Evolutionary conservation across 2,888 invertebrate genomes (phyloP), one percentile per base, ranked within the genome.

Genomic region (Anarsia innoxiella): DNA sequence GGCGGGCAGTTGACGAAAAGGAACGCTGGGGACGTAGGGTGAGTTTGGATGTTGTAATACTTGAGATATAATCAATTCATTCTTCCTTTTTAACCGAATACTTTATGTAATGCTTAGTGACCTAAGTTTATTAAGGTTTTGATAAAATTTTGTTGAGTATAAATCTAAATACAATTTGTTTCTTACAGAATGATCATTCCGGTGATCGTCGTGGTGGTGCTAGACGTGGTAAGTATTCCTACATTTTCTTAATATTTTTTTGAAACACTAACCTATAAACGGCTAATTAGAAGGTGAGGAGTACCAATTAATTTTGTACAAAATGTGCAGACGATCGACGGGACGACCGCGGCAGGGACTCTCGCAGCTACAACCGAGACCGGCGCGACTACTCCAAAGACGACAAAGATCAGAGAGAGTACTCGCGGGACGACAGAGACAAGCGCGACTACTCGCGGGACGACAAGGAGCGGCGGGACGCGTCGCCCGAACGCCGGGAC

Each of bases 11-110:
- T 9, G 82, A 83, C 1, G 84, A 83, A 1, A 82, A 82, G 37
- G 82, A 83, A 28, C 77, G 80, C 42, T 84, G 84, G 84, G 75
- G 72, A 29, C 66, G 78, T 29, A 66, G 66, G 66, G 82, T 79
- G 12, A 31, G 15, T n/a, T n/a, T n/a, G n/a, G n/a, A n/a, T n/a
- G n/a, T n/a, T n/a, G n/a, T n/a, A n/a, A n/a, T n/a, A n/a, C n/a
- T n/a, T n/a, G n/a, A n/a, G n/a, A n/a, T n/a, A n/a, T n/a, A n/a
- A n/a, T n/a, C n/a, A n/a, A n/a, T n/a, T n/a, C n/a, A n/a, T n/a
- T n/a, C n/a, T n/a, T n/a, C n/a, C n/a, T n/a, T n/a, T n/a, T n/a
- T n/a, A n/a, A n/a, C n/a, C n/a, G n/a, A n/a, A n/a, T n/a, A n/a
- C n/a, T n/a, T n/a, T n/a, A n/a, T n/a, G n/a, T n/a, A n/a, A n/a